Evolutionary conservation across 2,888 invertebrate genomes (phyloP), one percentile per base, ranked within the genome.

Genomic region (Drosophila percnosoma): DNA sequence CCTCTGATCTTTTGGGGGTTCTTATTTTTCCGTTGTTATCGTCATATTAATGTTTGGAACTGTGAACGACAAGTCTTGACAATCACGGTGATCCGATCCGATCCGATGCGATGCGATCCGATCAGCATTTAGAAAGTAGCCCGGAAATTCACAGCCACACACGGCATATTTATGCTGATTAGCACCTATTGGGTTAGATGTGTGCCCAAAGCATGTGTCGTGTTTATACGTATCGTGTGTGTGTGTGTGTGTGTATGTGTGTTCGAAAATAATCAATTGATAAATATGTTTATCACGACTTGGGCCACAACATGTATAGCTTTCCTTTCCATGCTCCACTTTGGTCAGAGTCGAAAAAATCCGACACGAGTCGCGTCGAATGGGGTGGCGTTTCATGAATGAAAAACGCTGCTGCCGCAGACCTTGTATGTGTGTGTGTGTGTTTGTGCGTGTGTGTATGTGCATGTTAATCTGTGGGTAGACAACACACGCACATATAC

Each of bases 281-380:
- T 86, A 89, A 86, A 86, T 86, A 89, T 89, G 87, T 89, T 89
- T 87, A 86, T 86, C 85, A 86, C 85, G 85, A 86, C 73, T 86
- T 74, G 74, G 72, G 71, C 75, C 24, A 15, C 76, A 76, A 73
- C 77, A 73, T 68, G 85, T 72, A 73, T 75, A 71, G 83, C 87
- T 86, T 76, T 75, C 80, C 80, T 75, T 71, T 73, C 76, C 40
- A 58, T 86, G 85, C 80, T 87, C 89, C 78, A 86, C 78, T 82
- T 89, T 82, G 73, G n/a, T 36, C 24, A 36, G 36, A 52, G 18
- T 60, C 66, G 13, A 21, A 27, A 36, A 54, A 54, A 36, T 31
- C 10, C 24, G 27, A 55, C n/a, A 29, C 54, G 40, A 34, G 49
- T 52, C 55, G 57, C 49, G 52, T 27, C 52, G 49, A 24, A 27